Evolutionary conservation across 2,797 vertebrate species (phyloP).

Genomic region (Melanotaenia maccullochi): DNA sequence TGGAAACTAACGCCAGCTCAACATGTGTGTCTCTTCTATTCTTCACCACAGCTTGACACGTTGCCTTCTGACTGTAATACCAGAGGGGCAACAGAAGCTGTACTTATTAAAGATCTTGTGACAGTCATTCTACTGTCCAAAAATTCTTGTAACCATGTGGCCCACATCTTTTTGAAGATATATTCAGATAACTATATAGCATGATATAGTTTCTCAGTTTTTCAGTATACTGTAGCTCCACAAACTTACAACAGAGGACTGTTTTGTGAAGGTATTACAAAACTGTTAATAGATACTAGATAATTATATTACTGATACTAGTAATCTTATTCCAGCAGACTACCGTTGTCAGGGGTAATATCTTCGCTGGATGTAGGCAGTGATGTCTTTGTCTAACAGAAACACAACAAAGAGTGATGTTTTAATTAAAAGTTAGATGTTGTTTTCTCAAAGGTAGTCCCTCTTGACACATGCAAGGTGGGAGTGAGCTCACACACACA

Average conservation of each 20-base stretch:
- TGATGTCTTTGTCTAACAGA: conserved; percentile 42
- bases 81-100: too few species aligned
- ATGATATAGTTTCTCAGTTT: background rate
- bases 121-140: too few species aligned
- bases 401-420: conserved; percentile 36
- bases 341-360: background rate
- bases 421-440: conserved; percentile 70
- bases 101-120: too few species aligned
- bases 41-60: too few species aligned
- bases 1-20: too few species aligned
- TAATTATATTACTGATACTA: conserved; percentile 7
- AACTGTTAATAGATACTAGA: background rate
- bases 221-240: background rate
- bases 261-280: background rate
- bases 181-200: too few species aligned
- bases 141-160: too few species aligned
- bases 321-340: background rate
- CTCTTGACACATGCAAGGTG: conserved; percentile 37
- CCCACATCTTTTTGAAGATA: too few species aligned
- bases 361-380: conserved; percentile 11
- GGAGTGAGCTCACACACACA: conserved; percentile 16
- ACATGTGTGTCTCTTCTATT: too few species aligned
- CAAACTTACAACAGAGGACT: background rate
- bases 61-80: too few species aligned
- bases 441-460: conserved; percentile 38